A percentile compares a stretch with the other conserved stretches of the same genome.
Conservation (phyloP, 2,797 vertebrate species). For the Falco biarmicus region DNA sequence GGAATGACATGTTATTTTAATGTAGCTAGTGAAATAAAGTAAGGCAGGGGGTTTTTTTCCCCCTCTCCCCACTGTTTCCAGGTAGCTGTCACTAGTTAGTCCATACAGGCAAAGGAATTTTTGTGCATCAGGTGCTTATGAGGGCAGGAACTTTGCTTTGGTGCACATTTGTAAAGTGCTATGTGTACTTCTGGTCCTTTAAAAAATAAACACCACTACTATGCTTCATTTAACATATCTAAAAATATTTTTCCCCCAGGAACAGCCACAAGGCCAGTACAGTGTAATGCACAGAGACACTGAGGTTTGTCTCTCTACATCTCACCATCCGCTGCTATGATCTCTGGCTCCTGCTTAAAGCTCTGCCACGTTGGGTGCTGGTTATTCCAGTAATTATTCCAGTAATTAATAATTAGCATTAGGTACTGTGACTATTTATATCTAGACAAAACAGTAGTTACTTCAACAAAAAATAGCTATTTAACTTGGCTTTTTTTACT, state of each 20-base stretch:
- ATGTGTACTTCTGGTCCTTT: neutral
- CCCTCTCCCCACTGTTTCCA: neutral
- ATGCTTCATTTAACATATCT: constrained; percentile 50
- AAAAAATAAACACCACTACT: constrained; percentile 25
- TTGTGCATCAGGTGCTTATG: neutral
- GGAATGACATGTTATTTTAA: neutral
- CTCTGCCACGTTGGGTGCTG: neutral
- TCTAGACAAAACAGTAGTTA: neutral
- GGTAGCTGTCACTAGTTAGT: neutral
- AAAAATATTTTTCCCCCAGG: constrained; percentile 59
- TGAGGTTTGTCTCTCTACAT: neutral
- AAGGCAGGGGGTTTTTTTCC: neutral
- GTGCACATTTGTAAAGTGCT: neutral
- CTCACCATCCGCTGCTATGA: neutral
- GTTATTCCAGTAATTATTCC: neutral
- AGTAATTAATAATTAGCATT: neutral
- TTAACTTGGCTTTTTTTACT: neutral
- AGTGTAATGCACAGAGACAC: neutral
- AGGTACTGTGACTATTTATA: no score
- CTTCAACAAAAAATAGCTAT: neutral
- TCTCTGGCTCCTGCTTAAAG: neutral
- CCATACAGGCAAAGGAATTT: neutral
- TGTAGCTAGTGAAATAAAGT: neutral
- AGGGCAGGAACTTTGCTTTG: constrained; percentile 26
- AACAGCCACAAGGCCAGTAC: neutral